Conservation (phyloP, 2,113 vertebrate species). For the Lipophrys pholis region DNA sequence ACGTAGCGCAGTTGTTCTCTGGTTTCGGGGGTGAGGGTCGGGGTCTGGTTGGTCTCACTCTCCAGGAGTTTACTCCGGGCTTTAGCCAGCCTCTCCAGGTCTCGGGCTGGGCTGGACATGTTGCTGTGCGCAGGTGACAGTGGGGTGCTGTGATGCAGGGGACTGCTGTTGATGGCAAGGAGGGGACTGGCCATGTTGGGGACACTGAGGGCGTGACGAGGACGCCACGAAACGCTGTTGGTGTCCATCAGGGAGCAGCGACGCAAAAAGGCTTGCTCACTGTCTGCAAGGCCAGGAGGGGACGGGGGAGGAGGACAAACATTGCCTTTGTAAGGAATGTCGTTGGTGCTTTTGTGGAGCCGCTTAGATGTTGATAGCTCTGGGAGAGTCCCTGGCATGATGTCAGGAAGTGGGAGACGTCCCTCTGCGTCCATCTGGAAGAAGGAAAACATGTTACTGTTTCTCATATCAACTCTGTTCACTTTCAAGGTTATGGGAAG, state of each 20-base stretch:
- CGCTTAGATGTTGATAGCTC: conserved; percentile 3
- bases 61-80: conserved; percentile 58
- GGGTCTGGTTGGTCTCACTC: conserved; percentile 45
- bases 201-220: conserved; percentile 51
- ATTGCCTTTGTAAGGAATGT: conserved; percentile 23
- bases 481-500: neutral
- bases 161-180: conserved; percentile 13
- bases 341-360: conserved; percentile 56
- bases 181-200: conserved; percentile 46
- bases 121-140: conserved; percentile 37
- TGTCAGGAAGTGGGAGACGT: neutral
- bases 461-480: neutral
- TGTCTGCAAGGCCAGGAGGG: conserved; percentile 14
- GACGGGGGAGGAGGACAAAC: conserved; percentile 23
- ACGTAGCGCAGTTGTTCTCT: conserved; percentile 46
- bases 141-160: conserved; percentile 5
- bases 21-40: conserved; percentile 40
- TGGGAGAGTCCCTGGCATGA: neutral
- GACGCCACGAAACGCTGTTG: conserved; percentile 14
- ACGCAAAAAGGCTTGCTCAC: conserved; percentile 45
- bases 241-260: conserved; percentile 55
- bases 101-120: conserved; percentile 42
- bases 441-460: neutral
- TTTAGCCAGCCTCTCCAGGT: conserved; percentile 52
- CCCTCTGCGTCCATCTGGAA: neutral